A percentile compares a stretch with the other conserved stretches of the same genome.
Evolutionary conservation across 1,140 invertebrate species (phyloP).

Genomic region (Wasmannia auropunctata): DNA sequence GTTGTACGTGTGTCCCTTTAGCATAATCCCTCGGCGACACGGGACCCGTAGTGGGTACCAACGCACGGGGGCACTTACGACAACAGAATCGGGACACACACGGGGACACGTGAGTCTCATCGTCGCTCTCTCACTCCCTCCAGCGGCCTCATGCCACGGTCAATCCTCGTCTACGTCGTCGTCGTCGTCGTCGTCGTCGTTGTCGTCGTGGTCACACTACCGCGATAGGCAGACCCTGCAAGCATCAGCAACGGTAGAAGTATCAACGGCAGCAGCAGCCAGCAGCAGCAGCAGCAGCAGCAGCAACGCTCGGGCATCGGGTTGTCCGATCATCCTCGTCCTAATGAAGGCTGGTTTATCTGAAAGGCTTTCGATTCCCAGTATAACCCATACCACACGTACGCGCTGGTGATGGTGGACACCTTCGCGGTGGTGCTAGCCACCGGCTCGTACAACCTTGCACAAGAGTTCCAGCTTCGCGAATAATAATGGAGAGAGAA

Average conservation of each 20-base stretch:
- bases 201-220: slow-evolving; percentile 70
- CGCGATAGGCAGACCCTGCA: slow-evolving; percentile 42
- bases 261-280: slow-evolving; percentile 68
- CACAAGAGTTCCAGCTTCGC: slow-evolving; percentile 78
- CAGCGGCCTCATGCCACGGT: slow-evolving; percentile 50
- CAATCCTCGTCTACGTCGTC: slow-evolving; percentile 69
- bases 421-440: slow-evolving; percentile 84
- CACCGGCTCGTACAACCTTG: slow-evolving; percentile 81
- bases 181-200: slow-evolving; percentile 60
- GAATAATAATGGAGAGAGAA: background rate
- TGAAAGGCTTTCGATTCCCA: slow-evolving; percentile 85
- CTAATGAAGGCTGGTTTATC: slow-evolving; percentile 86
- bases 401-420: slow-evolving; percentile 79
- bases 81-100: slow-evolving; percentile 67
- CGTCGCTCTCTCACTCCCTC: slow-evolving; percentile 16
- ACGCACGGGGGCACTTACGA: slow-evolving; percentile 60
- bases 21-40: slow-evolving; percentile 82
- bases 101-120: slow-evolving; percentile 63
- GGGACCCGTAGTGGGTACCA: slow-evolving; percentile 76
- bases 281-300: slow-evolving; percentile 66
- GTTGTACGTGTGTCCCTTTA: slow-evolving; percentile 78
- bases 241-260: slow-evolving; percentile 63
- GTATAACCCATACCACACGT: slow-evolving; percentile 85
- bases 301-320: slow-evolving; percentile 80
- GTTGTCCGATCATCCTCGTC: slow-evolving; percentile 85